Percentiles rank a stretch among this genome's conserved stretches.
phyloP scores from a whole-genome alignment of 2,797 vertebrate genomes.

The Neosilurus mollespiculum region DNA sequence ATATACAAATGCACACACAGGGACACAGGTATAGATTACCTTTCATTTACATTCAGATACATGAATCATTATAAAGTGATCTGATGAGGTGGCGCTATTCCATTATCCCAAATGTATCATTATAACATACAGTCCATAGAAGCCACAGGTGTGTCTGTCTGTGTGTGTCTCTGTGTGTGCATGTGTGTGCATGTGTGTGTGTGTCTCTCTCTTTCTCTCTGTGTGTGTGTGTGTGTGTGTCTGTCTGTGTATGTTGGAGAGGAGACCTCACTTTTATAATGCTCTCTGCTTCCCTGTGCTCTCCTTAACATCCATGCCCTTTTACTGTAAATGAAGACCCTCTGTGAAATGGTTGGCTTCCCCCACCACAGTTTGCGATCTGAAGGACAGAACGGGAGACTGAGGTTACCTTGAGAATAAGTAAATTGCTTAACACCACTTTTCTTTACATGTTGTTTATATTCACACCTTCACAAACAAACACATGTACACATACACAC shows the following conservation, averaged over 20 bases:
- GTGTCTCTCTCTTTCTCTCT: no score
- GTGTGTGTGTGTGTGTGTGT: constrained; percentile 46
- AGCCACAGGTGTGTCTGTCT: constrained; percentile 49
- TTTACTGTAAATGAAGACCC: constrained; percentile 68
- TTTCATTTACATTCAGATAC: constrained; percentile 17
- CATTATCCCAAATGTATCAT: background rate
- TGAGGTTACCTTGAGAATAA: constrained; percentile 43
- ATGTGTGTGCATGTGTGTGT: constrained; percentile 46
- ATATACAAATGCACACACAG: constrained; percentile 5
- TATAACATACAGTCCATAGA: constrained; percentile 34
- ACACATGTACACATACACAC: constrained; percentile 8
- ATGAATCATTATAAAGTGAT: background rate
- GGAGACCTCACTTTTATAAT: constrained; percentile 62
- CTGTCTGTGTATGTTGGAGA: background rate
- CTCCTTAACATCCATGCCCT: constrained; percentile 52
- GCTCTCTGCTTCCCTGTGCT: constrained; percentile 48
- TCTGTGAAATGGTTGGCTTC: constrained; percentile 46
- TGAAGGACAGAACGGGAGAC: background rate
- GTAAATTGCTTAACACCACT: constrained; percentile 16
- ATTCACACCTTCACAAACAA: constrained; percentile 11
- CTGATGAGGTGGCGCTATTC: background rate
- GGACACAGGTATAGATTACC: background rate
- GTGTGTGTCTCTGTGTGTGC: constrained; percentile 2
- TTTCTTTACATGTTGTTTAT: constrained; percentile 20
- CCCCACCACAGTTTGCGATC: background rate